Evolutionary conservation across 2,113 vertebrate species (phyloP).

Genomic region (Myrmecobius fasciatus): DNA sequence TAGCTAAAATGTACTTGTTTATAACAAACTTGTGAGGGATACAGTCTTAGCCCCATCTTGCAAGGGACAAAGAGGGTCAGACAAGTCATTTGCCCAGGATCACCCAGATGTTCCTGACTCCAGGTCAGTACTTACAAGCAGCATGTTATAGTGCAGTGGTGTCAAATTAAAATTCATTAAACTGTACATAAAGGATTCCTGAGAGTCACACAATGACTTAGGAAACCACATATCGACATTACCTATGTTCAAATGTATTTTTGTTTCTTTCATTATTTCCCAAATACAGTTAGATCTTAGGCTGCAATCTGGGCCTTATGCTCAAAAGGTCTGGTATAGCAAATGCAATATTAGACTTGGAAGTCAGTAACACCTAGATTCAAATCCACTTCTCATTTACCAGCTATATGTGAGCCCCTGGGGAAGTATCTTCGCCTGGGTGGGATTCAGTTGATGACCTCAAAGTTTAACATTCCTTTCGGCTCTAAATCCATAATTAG

Average conservation of each 20-base stretch:
- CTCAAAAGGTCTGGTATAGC: not conserved
- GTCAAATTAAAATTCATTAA: not conserved
- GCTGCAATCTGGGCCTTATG: not conserved
- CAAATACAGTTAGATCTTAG: not conserved
- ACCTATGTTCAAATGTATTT: not conserved
- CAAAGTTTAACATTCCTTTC: too few relatives aligned
- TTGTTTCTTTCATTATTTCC: not conserved
- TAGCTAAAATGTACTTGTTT: not conserved
- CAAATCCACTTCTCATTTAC: not conserved
- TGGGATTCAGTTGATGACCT: too few relatives aligned
- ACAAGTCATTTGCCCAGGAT: not conserved
- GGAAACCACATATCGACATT: not conserved
- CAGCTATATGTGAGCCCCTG: not conserved
- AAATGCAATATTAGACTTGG: not conserved
- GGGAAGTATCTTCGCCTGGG: not conserved
- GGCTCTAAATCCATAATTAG: too few relatives aligned
- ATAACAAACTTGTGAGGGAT: not conserved
- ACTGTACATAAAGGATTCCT: not conserved
- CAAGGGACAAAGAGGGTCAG: not conserved
- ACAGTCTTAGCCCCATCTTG: not conserved
- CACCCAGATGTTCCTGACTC: not conserved
- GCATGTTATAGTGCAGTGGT: not conserved
- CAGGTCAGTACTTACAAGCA: not conserved
- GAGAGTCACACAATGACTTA: not conserved
- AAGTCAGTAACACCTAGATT: not conserved